Evolutionary conservation across 2,113 vertebrate species (phyloP), one percentile per base, ranked within the genome.

Genomic region (Pimephales promelas): DNA sequence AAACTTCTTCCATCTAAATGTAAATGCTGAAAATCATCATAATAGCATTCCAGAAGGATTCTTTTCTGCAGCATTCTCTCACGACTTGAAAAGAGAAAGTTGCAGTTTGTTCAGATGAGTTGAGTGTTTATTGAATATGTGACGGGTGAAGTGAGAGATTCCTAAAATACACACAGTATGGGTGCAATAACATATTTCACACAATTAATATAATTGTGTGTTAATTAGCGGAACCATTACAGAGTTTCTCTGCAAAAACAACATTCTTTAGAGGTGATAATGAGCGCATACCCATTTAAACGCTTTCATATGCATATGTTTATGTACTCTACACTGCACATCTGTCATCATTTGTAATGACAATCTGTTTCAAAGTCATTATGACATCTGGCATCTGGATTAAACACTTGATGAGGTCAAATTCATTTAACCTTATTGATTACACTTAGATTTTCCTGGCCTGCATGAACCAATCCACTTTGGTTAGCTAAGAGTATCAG

Each of bases 1-100:
- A 89, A 89, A 89, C 87, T 85, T 86, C 88, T 92, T 87, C 89
- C 86, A 93, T 92, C 90, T 92, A 91, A 92, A 92, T 94, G 90
- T 91, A 91, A 93, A 93, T 93, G 87, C 84, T 86, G 86, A 88
- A 88, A 86, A 88, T 88, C 85, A 88, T 87, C 83, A 86, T 86
- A 86, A 86, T 76, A 84, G 31, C 74, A 84, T 77, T 86, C 72
- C 75, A 68, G 79, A 78, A 64, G 77, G 57, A 83, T 87, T 87
- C 68, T 87, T 90, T 88, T 85, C 86, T 83, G 76, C 10, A 36
- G 22, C 14, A 70, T 52, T 66, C 62, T 26, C 54, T 43, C 52
- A 18, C 5, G 10, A 34, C 47, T 56, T 9, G 11, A 45, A 14
- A 28, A 82, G 40, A n/a, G 16, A 80, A 43, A 52, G 22, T 8